phyloP scores from a whole-genome alignment of 2,113 vertebrate genomes.

The Ciconia boyciana region DNA sequence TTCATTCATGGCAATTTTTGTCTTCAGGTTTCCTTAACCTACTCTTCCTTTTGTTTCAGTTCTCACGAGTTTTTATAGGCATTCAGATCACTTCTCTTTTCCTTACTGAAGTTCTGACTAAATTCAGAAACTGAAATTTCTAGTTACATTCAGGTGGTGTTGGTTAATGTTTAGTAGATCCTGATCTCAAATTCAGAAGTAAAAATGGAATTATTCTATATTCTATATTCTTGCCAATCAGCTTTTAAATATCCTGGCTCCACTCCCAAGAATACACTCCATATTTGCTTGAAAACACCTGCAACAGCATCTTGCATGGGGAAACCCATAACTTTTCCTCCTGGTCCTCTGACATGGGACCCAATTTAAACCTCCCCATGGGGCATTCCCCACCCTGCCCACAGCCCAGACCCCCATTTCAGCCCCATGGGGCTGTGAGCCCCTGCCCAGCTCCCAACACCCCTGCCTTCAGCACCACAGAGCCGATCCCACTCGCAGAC shows the following conservation, averaged over 20 bases:
- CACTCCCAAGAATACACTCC: neutral
- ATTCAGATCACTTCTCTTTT: neutral
- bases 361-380: accelerated
- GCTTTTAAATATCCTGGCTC: neutral
- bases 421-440: neutral
- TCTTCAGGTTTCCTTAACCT: neutral
- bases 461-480: neutral
- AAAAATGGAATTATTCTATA: neutral
- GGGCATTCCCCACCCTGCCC: neutral
- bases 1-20: neutral
- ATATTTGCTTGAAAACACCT: neutral
- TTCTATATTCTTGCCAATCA: neutral
- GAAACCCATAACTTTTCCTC: neutral
- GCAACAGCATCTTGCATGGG: neutral
- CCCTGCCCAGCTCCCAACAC: neutral
- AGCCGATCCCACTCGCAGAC: neutral
- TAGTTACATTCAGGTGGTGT: neutral
- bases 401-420: neutral
- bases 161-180: neutral
- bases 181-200: neutral
- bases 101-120: neutral
- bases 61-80: neutral
- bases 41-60: neutral
- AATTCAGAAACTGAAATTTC: neutral
- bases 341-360: neutral